Base-by-base conservation (phyloP, 2,888 invertebrate species). In the Microplitis deprimator region DNA sequence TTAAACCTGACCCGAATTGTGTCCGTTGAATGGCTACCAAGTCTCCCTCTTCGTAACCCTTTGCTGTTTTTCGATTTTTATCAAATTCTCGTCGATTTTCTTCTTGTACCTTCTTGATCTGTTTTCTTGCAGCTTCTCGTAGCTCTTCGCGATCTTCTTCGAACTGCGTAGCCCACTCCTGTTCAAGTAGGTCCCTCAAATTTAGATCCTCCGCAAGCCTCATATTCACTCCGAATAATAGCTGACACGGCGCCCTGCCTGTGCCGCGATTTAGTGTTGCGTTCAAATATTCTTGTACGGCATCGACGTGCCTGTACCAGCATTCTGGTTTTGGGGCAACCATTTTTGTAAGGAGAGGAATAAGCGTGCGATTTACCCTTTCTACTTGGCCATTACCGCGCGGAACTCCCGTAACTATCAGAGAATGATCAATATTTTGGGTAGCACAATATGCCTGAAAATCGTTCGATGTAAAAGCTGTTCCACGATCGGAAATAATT, bases 401-500 rank as follows among this genome's bases (percentile, higher is more conserved):
- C n/a, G n/a, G n/a, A n/a, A n/a, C n/a, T n/a, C n/a, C 41, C 5
- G 41, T 41, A 8, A 41, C 4, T 41, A 41, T 41, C 10, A 5
- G 6, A 0, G 6, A 41, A 41, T 41, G 41, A 5, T 41, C 41
- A 41, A 41, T 6, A 6, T 41, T 41, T 41, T 41, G 5, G 10
- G 7, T 41, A 5, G 7, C 16, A 79, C 88, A 89, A 79, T 89
- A 89, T 2, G 85, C 79, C 77, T 82, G 17, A 72, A 90, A 90
- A 2, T 84, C 85, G 8, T 81, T 68, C 4, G 87, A 84, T 0
- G 87, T 87, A 76, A 86, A 90, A 2, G 90, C 89, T 4, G 87
- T 81, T 2, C 89, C 88, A 77, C 83, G 79, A 41, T 41, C 41
- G 0, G 41, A 41, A 10, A 41, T 41, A 10, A 41, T 41, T 6